phyloP scores from a whole-genome alignment of 2,113 vertebrate genomes.

The Numida meleagris region DNA sequence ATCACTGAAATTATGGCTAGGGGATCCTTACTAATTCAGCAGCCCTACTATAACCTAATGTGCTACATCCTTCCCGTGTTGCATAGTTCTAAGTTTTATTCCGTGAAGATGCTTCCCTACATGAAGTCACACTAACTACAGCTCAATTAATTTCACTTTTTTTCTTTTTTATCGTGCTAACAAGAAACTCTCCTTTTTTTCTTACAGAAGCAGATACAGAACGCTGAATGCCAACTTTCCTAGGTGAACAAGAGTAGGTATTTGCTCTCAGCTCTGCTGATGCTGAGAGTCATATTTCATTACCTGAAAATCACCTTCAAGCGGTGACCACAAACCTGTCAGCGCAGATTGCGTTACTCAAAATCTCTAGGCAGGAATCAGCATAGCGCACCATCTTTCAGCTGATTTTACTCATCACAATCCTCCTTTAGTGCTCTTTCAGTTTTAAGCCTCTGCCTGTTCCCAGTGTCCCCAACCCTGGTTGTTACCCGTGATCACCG shows the following conservation, averaged over 20 bases:
- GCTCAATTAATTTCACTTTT: conserved; percentile 13
- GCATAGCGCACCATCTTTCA: background rate
- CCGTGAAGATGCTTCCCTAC: background rate
- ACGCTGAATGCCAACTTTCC: background rate
- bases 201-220: background rate
- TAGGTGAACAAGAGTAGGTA: background rate
- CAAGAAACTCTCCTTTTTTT: background rate
- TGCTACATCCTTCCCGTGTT: background rate
- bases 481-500: rapidly evolving
- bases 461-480: background rate
- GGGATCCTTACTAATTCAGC: conserved; percentile 40
- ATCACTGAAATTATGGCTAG: conserved; percentile 21
- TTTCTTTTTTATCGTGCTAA: background rate
- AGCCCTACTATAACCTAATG: background rate
- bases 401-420: background rate
- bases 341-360: background rate
- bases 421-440: background rate
- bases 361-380: background rate
- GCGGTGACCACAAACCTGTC: background rate
- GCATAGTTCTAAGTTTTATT: conserved; percentile 5
- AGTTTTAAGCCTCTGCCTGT: background rate
- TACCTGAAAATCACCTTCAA: background rate
- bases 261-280: background rate
- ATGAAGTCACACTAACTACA: background rate
- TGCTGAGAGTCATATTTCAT: background rate